Evolutionary conservation across 2,888 invertebrate genomes (phyloP).

Genomic region (Mesorhabditis sp.): DNA sequence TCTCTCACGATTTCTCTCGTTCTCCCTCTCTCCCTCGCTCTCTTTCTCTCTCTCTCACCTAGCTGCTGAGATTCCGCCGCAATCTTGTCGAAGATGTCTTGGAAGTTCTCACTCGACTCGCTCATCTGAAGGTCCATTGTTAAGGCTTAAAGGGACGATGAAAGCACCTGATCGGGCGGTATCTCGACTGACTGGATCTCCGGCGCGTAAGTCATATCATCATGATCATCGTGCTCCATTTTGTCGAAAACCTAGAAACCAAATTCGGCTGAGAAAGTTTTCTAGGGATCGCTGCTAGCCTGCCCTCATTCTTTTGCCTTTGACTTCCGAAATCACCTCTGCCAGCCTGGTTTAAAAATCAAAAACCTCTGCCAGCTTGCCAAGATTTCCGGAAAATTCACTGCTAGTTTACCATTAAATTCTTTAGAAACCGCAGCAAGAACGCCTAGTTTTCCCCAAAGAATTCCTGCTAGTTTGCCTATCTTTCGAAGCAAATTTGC

Average conservation of each 20-base stretch:
- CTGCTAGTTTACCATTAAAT: too few relatives aligned
- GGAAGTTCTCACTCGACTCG: constrained; percentile 47
- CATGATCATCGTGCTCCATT: constrained; percentile 51
- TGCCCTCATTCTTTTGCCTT: too few relatives aligned
- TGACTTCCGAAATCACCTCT: too few relatives aligned
- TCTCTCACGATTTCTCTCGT: too few relatives aligned
- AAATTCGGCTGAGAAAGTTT: neutral
- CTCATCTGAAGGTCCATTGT: constrained; percentile 31
- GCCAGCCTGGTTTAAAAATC: too few relatives aligned
- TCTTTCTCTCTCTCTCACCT: neutral
- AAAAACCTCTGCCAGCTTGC: too few relatives aligned
- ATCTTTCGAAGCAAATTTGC: neutral
- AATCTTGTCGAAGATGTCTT: constrained; percentile 38
- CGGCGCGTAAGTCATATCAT: constrained; percentile 56
- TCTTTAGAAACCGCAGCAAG: too few relatives aligned
- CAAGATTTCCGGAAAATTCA: too few relatives aligned
- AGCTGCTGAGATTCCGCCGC: constrained; percentile 22
- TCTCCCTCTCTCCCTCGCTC: too few relatives aligned
- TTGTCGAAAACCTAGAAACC: constrained; percentile 43
- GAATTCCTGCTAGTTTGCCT: constrained; percentile 8
- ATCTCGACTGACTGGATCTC: constrained; percentile 57
- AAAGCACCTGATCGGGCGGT: constrained; percentile 48
- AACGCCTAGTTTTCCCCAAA: too few relatives aligned
- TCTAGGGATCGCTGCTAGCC: too few relatives aligned
- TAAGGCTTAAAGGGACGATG: neutral